Evolutionary conservation across 1,140 invertebrate genomes (phyloP), one percentile per base, ranked within the genome.

Genomic region (Drosophila eugracilis): DNA sequence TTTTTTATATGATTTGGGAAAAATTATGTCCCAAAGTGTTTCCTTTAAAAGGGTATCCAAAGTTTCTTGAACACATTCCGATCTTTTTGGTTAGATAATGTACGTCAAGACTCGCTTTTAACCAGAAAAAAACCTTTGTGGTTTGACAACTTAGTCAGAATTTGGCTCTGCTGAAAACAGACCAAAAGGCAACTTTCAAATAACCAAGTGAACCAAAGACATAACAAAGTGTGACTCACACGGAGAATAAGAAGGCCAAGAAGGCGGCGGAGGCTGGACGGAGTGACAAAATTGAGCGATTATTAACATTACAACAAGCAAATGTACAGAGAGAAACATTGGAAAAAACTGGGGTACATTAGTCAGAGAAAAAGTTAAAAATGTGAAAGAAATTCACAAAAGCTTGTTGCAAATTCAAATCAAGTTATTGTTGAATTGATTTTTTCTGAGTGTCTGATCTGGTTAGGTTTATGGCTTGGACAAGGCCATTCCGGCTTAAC

Each of bases 151-250:
- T 54, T 36, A 14, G 48, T 32, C 52, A 75, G 70, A 58, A 44
- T 63, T 30, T 36, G 24, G 55, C 49, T 30, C 30, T 44, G 14
- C 42, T 32, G 9, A 26, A 48, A 41, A n/a, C n/a, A 57, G 17
- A 41, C 12, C 50, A 42, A 47, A 47, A 66, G 58, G 47, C 69
- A 65, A 83, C 79, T 83, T 83, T 83, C 79, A 83, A 83, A 83
- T 70, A 37, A 21, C 47, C 26, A 15, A 74, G 21, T 28, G 24
- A 78, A 36, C 24, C 32, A 19, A 52, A 60, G 71, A 52, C 32
- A 53, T 37, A 47, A 55, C 26, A 53, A 54, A 41, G n/a, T 32
- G 28, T 45, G 69, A 47, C 28, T 67, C 60, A 67, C 39, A 5
- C 4, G 6, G 6, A 52, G 22, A 34, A 37, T n/a, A 42, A 67